Base-by-base conservation (phyloP, 2,113 vertebrate species). In the Brachypodius melanocephalos region DNA sequence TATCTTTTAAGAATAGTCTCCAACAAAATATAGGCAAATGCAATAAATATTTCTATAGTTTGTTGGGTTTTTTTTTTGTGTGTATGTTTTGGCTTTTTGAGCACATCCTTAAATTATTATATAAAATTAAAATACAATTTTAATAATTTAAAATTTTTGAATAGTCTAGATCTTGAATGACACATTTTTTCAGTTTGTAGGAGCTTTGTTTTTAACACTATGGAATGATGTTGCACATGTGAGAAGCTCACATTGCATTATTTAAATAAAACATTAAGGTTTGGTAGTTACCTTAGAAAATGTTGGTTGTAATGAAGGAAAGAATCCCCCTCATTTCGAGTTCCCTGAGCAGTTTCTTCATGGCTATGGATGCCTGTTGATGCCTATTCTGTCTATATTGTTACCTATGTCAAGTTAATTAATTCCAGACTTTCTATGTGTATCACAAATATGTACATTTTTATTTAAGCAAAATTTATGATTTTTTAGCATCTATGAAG, bases 11-110 rank as follows among this genome's bases (percentile, higher is more conserved):
- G 22, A 57, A 52, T 49, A 69, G 11, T 51, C 8, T 55, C 5
- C 38, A 76, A 18, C 4, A 81, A 78, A 90, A 63, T 69, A 57
- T 72, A 62, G 21, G 14, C 9, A 46, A 69, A 63, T 24, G 0
- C 14, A 91, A 6, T 48, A 82, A 24, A 17, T 40, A 52, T 68
- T 79, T 77, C 12, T 52, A 0, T 59, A 12, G 3, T 28, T 17
- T 67, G 2, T 20, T 34, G 14, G 7, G 3, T 0, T 6, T 13
- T 55, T 25, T 17, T 26, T 1, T 22, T 24, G 3, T 13, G 2
- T 55, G 11, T 31, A 6, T 40, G 14, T 46, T 34, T 63, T n/a
- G 49, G 6, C 5, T 36, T 62, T 71, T 86, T 74, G 8, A 73
- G 54, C 32, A 71, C 16, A 36, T 38, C 14, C 10, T 63, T 69